These are phyloP conservation scores for Pseudochaenichthys georgianus DNA, from an alignment of 2,797 vertebrate species.

Conservation along the genomic window DNA sequence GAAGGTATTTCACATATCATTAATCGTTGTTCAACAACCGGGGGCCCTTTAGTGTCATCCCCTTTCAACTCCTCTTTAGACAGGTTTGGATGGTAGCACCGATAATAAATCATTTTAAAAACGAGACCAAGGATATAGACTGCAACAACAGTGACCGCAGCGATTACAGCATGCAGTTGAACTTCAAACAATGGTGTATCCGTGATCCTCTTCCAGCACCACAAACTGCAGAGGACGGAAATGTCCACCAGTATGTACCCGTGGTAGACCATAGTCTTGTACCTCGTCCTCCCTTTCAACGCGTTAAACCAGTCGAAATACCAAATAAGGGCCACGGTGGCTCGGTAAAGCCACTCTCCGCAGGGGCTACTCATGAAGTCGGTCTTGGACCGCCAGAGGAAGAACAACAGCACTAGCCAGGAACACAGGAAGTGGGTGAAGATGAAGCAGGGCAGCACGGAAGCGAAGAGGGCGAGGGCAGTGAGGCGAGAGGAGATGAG, in stretches of 20 bases:
- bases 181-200: constrained; percentile 17
- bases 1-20: fast-evolving
- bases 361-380: constrained; percentile 83
- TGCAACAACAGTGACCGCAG: not conserved
- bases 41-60: fast-evolving
- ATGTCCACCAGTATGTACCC: constrained; percentile 83
- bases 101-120: constrained; percentile 84
- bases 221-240: constrained; percentile 75
- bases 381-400: constrained; percentile 82
- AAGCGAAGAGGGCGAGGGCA: constrained; percentile 85
- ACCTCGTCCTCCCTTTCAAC: constrained; percentile 68
- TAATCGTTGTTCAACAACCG: too few species aligned
- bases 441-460: constrained; percentile 81
- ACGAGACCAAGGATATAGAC: constrained; percentile 81
- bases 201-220: constrained; percentile 67
- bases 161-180: not conserved
- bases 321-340: constrained; percentile 87
- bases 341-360: constrained; percentile 88
- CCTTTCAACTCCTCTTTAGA: not conserved
- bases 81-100: constrained; percentile 82
- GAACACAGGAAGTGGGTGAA: constrained; percentile 85
- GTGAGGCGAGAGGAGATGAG: constrained; percentile 87
- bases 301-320: constrained; percentile 95
- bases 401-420: constrained; percentile 87
- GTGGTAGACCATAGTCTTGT: constrained; percentile 84